Percentiles rank a stretch among this genome's conserved stretches.
phyloP scores from a whole-genome alignment of 2,888 invertebrate genomes.

The Lochmaea capreae region DNA sequence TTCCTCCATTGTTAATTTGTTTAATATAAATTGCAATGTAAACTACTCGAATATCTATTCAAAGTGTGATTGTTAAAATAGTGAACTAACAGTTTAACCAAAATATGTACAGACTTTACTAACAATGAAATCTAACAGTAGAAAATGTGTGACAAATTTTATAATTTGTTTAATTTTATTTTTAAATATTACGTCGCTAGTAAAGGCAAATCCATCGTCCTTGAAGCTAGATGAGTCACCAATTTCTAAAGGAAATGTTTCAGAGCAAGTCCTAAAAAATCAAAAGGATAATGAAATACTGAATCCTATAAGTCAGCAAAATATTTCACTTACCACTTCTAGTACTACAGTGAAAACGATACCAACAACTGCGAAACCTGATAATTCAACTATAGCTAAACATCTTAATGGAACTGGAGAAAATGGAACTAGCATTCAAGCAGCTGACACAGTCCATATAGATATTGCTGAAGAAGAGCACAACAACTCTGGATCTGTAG shows the following conservation, averaged over 20 bases:
- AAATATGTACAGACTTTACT: constrained; percentile 21
- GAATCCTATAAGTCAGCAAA: not conserved
- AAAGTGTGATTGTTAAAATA: not conserved
- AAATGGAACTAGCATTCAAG: constrained; percentile 59
- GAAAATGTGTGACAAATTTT: constrained; percentile 36
- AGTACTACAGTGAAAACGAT: not conserved
- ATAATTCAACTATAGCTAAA: constrained; percentile 17
- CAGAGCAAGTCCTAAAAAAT: not conserved
- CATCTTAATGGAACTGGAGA: constrained; percentile 14
- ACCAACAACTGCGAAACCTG: constrained; percentile 15
- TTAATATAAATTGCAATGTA: constrained; percentile 9
- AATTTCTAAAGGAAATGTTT: constrained; percentile 10
- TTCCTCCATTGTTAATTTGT: constrained; percentile 3
- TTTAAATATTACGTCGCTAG: constrained; percentile 53
- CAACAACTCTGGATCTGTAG: constrained; percentile 77
- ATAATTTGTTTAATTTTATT: constrained; percentile 51
- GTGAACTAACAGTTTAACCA: constrained; percentile 8
- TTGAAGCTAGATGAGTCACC: constrained; percentile 21
- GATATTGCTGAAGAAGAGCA: constrained; percentile 96
- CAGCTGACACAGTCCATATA: constrained; percentile 83
- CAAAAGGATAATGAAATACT: constrained; percentile 8
- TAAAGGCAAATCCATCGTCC: constrained; percentile 40
- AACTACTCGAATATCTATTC: not conserved
- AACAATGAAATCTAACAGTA: constrained; percentile 37
- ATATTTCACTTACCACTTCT: constrained; percentile 9